phyloP scores from a whole-genome alignment of 2,113 vertebrate species.

The Oreochromis aureus region DNA sequence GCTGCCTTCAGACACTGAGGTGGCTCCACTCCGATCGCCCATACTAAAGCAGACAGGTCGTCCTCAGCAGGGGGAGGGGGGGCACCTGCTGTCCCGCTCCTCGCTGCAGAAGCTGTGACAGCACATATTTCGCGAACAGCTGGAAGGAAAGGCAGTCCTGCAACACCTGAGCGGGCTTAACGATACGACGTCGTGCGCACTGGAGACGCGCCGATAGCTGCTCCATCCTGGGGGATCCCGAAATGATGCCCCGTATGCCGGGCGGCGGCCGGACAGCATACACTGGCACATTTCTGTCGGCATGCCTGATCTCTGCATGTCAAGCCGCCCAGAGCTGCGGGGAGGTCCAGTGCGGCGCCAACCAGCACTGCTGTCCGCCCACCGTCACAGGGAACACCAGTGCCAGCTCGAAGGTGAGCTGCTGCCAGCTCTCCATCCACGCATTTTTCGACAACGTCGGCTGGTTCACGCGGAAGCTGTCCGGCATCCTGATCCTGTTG shows the following conservation, averaged over 20 bases:
- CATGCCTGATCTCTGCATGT: constrained; percentile 57
- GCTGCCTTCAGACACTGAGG: background rate
- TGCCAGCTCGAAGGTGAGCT: constrained; percentile 60
- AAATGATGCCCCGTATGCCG: constrained; percentile 51
- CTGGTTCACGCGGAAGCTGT: constrained; percentile 87
- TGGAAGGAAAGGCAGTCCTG: constrained; percentile 9
- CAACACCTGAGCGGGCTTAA: constrained; percentile 25
- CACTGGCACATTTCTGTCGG: constrained; percentile 57
- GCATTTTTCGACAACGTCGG: constrained; percentile 84
- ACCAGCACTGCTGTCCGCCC: constrained; percentile 80
- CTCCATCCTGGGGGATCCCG: constrained; percentile 5
- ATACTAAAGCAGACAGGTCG: constrained; percentile 26
- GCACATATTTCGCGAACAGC: constrained; percentile 10
- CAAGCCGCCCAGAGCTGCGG: constrained; percentile 74
- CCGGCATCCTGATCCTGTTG: constrained; percentile 85
- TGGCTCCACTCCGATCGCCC: constrained; percentile 2
- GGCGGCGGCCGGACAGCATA: constrained; percentile 41
- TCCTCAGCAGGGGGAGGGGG: constrained; percentile 5
- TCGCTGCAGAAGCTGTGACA: constrained; percentile 25
- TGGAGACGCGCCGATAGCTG: background rate
- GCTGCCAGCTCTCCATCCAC: constrained; percentile 81
- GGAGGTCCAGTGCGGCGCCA: constrained; percentile 76
- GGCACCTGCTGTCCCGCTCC: constrained; percentile 50
- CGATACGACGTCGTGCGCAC: background rate
- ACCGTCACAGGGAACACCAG: constrained; percentile 67